Evolutionary conservation across 2,113 vertebrate species (phyloP), one percentile per base, ranked within the genome.

Genomic region (Pterocles orientalis): DNA sequence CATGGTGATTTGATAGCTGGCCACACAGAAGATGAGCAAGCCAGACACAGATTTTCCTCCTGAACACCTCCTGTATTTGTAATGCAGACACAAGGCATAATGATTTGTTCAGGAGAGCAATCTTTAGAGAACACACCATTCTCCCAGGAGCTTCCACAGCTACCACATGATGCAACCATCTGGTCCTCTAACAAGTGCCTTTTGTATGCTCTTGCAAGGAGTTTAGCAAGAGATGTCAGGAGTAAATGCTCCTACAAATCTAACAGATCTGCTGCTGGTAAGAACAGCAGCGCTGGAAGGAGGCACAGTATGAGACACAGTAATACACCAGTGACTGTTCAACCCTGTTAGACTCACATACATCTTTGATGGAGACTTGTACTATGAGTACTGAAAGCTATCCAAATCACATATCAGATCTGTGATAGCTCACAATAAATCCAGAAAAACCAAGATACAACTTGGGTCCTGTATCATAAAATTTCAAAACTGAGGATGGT

Each of bases 121-220:
- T 68, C 83, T 91, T 89, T 48, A 71, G 51, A 94, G 81, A 91
- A 91, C 57, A 91, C 48, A 92, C 39, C 33, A 60, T 91, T 95
- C 72, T 89, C 39, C 33, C 53, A 92, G 41, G 3, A 94, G 61
- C 80, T 94, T 94, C 48, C 47, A 94, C 50, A 88, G 78, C 70
- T 57, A 94, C 90, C 85, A 88, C 80, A 94, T 41, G 72, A 95
- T 58, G 24, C 77, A 96, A 94, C 39, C 43, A 88, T 84, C 43
- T 86, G 48, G 84, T 89, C 26, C 33, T 66, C 34, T 51, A 83
- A 95, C 81, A 95, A 95, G 81, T 87, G 81, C 24, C 77, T 92
- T 94, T 94, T 95, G 69, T 92, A 75, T 12, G 25, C 45, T 86
- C 73, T 81, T 86, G 65, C 57, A 82, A 78, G 26, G 25, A 86